Base-by-base conservation (phyloP, 2,888 invertebrate species). In the Halocaridina rubra region DNA sequence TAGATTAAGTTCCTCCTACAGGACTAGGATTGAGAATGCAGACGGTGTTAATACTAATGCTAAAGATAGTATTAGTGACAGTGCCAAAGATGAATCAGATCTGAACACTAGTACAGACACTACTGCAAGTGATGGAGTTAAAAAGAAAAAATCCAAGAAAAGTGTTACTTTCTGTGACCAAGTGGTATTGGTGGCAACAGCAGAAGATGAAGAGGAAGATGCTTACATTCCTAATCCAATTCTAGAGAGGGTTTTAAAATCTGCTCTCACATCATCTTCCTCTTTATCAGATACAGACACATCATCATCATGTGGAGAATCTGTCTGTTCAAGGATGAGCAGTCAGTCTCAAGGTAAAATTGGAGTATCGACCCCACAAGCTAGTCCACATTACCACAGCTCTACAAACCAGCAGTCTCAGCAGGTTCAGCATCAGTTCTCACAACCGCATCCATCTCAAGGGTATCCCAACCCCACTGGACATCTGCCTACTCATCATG, bases 111-210 rank as follows among this genome's bases (percentile, higher is more conserved):
- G 80, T 30, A 78, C 76, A n/a, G 84, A 84, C 32, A 88, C 91
- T 0, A 90, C 90, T 69, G 90, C 91, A 19, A 91, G 91, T 69
- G 91, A 90, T 32, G 91, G 91, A 92, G 39, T 90, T 91, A 93
- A 93, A 88, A 92, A 91, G 89, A 91, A 89, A 67, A 89, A 88
- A 33, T 77, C 84, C 90, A 97, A 97, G 93, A 98, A 98, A 91
- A 96, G 96, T 84, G 98, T 98, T 3, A 97, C 97, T 0, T 98
- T 98, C 91, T 97, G 97, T 90, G 97, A 97, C 90, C 96, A 97
- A 91, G 97, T 98, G 0, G 97, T 97, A 87, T 92, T 97, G 81
- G 97, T 97, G 13, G 97, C 97, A 3, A 97, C 97, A 0, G 96
- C 97, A 0, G 97, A 97, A 89, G 97, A 97, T 89, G 96, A 97